Evolutionary conservation across 2,797 vertebrate genomes (phyloP), one percentile per base, ranked within the genome.

Genomic region (Sus cebifrons): DNA sequence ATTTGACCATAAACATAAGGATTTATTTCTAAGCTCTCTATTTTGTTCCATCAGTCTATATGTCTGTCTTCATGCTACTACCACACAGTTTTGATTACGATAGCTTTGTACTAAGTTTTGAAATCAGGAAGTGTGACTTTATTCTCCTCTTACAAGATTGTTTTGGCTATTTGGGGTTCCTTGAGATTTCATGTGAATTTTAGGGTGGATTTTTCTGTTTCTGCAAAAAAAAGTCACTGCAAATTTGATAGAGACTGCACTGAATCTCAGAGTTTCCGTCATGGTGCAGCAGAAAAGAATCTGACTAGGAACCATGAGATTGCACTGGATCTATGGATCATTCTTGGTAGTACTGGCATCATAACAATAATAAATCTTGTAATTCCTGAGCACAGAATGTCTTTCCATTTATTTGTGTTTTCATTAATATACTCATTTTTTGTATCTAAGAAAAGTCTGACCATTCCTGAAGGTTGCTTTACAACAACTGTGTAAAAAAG

Each of bases 101-200:
- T 25, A 87, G 77, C 15, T 84, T 86, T 78, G 17, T 44, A 71
- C 25, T 75, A 84, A 32, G 17, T 65, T 96, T 95, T 92, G n/a
- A 92, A 94, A 92, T 89, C 29, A 90, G 44, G 40, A 96, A 56
- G 13, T 54, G 2, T 70, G 73, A 77, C 7, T 71, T 74, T 71
- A 4, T 87, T 67, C n/a, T 83, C 83, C 32, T 68, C 79, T 87
- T 64, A 54, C 54, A 75, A 89, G 71, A 87, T 54, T 88, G 29
- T 29, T 93, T 91, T 52, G 18, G n/a, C 29, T 67, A 29, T 29
- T 85, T 5, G 32, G 40, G n/a, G 49, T 94, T 49, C 65, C 60
- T 95, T 81, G 71, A 92, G 77, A 75, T 54, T 92, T 60, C 29
- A 52, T 14, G 36, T 78, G n/a, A 88, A 90, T 90, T 96, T 87